These are phyloP conservation scores for Knipowitschia caucasica DNA, from an alignment of 2,797 vertebrate species.

Conservation along the genomic window DNA sequence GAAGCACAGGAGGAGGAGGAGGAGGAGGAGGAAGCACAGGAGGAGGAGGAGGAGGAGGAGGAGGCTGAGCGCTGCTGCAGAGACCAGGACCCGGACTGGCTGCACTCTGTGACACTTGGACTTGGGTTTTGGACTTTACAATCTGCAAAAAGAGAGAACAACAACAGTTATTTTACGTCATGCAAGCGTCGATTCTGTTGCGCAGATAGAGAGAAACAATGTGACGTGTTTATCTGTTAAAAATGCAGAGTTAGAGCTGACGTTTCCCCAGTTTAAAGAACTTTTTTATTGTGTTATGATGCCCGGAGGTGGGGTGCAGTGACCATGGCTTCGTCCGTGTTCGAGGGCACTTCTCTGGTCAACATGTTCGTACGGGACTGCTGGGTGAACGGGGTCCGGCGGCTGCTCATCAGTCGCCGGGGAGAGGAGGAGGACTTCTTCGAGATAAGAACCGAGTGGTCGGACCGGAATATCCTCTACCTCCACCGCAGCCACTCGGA, in stretches of 20 bases:
- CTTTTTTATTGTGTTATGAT: slow-evolving; percentile 13
- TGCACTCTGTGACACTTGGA: slow-evolving; percentile 30
- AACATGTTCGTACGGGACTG: slow-evolving; percentile 98
- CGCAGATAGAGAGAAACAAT: no score
- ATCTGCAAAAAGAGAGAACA: neutral
- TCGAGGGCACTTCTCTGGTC: slow-evolving; percentile 94
- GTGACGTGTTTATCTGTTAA: slow-evolving; percentile 7
- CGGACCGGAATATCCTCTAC: slow-evolving; percentile 93
- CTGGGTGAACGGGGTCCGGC: slow-evolving; percentile 95
- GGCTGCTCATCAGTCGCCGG: slow-evolving; percentile 86
- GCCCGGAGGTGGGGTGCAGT: slow-evolving; percentile 37
- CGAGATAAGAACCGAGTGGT: slow-evolving; percentile 97
- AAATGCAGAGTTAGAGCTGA: neutral
- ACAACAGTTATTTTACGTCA: neutral
- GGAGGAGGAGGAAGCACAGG: slow-evolving; percentile 52
- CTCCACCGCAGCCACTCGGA: slow-evolving; percentile 91
- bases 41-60: slow-evolving; percentile 39
- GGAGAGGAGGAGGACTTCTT: slow-evolving; percentile 96
- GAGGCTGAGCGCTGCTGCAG: slow-evolving; percentile 44
- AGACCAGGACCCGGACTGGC: slow-evolving; percentile 20
- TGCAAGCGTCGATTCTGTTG: neutral
- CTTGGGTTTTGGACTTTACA: slow-evolving; percentile 19
- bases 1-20: slow-evolving; percentile 40
- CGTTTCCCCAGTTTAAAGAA: slow-evolving; percentile 30
- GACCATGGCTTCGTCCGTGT: slow-evolving; percentile 94